Evolutionary conservation across 2,113 vertebrate species (phyloP).

Genomic region (Riparia riparia): DNA sequence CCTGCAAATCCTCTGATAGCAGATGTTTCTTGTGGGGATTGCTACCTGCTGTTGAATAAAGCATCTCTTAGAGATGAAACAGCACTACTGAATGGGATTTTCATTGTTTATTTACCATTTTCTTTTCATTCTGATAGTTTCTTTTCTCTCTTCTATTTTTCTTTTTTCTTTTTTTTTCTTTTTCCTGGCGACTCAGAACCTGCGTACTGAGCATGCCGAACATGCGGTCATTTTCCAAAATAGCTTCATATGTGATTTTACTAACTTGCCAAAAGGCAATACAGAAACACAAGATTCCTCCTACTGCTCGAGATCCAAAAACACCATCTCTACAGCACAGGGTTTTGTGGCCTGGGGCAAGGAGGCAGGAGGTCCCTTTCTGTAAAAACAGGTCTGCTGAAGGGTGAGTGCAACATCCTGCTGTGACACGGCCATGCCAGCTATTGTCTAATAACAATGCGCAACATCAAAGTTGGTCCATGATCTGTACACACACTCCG

Average conservation of each 20-base stretch:
- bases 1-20: slow-evolving; percentile 60
- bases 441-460: slow-evolving; percentile 28
- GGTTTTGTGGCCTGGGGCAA: slow-evolving; percentile 10
- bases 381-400: slow-evolving; percentile 22
- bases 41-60: slow-evolving; percentile 44
- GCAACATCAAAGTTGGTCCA: slow-evolving; percentile 28
- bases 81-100: slow-evolving; percentile 5
- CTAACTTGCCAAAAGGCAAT: slow-evolving; percentile 5
- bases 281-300: slow-evolving; percentile 1
- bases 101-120: slow-evolving; percentile 1
- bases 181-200: not conserved
- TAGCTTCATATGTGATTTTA: not conserved
- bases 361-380: slow-evolving; percentile 29
- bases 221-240: not conserved
- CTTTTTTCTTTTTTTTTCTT: not conserved
- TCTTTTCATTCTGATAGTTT: not conserved
- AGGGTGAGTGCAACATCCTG: not conserved
- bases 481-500: not conserved
- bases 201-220: not conserved
- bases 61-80: slow-evolving; percentile 46
- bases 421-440: not conserved
- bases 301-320: slow-evolving; percentile 2
- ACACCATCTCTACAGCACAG: not conserved
- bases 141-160: not conserved
- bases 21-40: slow-evolving; percentile 57